Evolutionary conservation across 1,140 invertebrate species (phyloP), one percentile per base, ranked within the genome.

Genomic region (Littorina saxatilis): DNA sequence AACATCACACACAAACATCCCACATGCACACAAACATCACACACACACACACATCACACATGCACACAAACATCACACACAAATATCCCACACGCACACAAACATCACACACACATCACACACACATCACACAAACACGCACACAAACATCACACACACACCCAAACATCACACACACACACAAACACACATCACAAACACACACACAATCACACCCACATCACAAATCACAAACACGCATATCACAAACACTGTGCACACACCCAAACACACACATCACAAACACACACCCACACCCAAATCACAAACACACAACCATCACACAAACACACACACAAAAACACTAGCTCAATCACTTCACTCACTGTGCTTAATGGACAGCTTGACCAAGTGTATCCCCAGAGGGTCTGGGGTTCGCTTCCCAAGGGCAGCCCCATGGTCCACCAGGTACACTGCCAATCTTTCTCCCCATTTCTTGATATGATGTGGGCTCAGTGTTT

Each of bases 401-500:
- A 39, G 23, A 17, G 74, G 50, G 50, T 76, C 74, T 1, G 17
- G 27, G n/a, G 4, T 37, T 39, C 23, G 74, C 35, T 37, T 39
- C 29, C 47, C 23, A 1, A 76, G 1, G 20, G 13, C 23, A 0
- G 27, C 74, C 50, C 39, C 23, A 37, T 58, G 52, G 13, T 23
- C 50, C 1, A 76, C 9, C 27, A 76, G 27, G 50, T 29, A 58
- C 13, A 37, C 17, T 0, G 52, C 52, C 74, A 76, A 23, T 1
- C 17, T 7, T 13, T 76, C 50, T 35, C 74, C 74, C 74, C 74
- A 76, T 52, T 39, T 32, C 35, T 17, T 76, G 3, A 76, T 23
- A 4, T 61, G 15, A 32, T 9, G 1, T 15, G 9, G 29, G 29
- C 50, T 23, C 50, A 76, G 55, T 4, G 27, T 61, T 32, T 61